Percentiles rank a stretch among this genome's conserved stretches.
phyloP scores from a whole-genome alignment of 1,140 invertebrate genomes.

The Heliconius melpomene region DNA sequence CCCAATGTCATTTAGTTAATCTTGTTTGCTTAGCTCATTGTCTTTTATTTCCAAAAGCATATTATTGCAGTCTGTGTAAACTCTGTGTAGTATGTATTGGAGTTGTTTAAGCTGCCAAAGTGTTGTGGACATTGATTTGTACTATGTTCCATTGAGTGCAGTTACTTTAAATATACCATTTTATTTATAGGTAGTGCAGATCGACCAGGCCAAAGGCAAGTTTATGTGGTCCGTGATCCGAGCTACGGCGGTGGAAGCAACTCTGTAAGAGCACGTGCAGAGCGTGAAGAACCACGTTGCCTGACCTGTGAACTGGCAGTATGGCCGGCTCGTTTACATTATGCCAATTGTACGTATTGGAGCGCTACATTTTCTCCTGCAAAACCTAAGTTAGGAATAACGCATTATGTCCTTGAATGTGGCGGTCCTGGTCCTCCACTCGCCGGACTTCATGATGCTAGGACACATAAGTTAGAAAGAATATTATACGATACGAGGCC shows the following conservation, averaged over 20 bases:
- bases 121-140: constrained; percentile 27
- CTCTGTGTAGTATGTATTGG: constrained; percentile 2
- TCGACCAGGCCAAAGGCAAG: constrained; percentile 90
- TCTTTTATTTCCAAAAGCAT: constrained; percentile 32
- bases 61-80: constrained; percentile 26
- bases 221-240: constrained; percentile 90
- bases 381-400: constrained; percentile 79
- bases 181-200: constrained; percentile 84
- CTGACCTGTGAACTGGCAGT: constrained; percentile 90
- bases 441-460: constrained; percentile 87
- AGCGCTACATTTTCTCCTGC: constrained; percentile 85
- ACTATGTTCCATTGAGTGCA: constrained; percentile 4
- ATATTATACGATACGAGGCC: constrained; percentile 89
- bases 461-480: constrained; percentile 86
- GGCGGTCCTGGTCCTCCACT: constrained; percentile 90
- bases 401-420: constrained; percentile 90
- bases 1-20: constrained; percentile 42
- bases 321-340: constrained; percentile 87
- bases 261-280: constrained; percentile 85
- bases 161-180: constrained; percentile 18
- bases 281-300: constrained; percentile 88
- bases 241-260: constrained; percentile 71
- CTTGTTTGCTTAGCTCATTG: constrained; percentile 36
- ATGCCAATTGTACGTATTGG: constrained; percentile 91
- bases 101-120: constrained; percentile 28